These are phyloP conservation scores for Campylorhamphus procurvoides DNA, from an alignment of 2,113 vertebrate genomes.

Conservation along the genomic window DNA sequence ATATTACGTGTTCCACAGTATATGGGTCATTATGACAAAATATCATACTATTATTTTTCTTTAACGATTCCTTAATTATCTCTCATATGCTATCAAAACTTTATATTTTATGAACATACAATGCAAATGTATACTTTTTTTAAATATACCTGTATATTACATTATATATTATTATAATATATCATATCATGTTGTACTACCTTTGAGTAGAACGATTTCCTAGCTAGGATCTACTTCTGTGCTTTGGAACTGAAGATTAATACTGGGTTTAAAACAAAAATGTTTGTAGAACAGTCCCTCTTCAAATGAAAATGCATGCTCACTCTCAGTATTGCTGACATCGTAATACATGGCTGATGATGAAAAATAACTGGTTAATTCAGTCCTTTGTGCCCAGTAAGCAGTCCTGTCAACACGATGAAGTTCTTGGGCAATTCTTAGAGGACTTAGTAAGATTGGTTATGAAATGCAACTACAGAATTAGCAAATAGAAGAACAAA, in stretches of 20 bases:
- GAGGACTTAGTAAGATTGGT: neutral
- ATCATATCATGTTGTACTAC: neutral
- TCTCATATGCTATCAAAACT: neutral
- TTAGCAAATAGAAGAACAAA: neutral
- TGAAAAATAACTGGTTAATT: conserved; percentile 36
- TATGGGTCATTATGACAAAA: neutral
- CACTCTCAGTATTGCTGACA: neutral
- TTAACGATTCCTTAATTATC: neutral
- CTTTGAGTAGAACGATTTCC: neutral
- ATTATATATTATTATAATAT: neutral
- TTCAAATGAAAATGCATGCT: neutral
- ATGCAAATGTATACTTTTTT: neutral
- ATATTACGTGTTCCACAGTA: neutral
- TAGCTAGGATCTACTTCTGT: neutral
- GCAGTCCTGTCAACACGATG: neutral
- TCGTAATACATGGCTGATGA: neutral
- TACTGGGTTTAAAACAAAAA: neutral
- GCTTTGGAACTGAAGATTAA: neutral
- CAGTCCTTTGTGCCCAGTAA: neutral
- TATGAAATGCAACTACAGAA: conserved; percentile 1
- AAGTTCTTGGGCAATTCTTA: conserved; percentile 5
- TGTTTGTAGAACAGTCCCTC: neutral
- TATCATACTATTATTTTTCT: neutral
- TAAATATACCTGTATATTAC: neutral
- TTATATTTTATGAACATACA: neutral